Conservation (phyloP, 1,140 invertebrate species). For the Drosophila repletoides region DNA sequence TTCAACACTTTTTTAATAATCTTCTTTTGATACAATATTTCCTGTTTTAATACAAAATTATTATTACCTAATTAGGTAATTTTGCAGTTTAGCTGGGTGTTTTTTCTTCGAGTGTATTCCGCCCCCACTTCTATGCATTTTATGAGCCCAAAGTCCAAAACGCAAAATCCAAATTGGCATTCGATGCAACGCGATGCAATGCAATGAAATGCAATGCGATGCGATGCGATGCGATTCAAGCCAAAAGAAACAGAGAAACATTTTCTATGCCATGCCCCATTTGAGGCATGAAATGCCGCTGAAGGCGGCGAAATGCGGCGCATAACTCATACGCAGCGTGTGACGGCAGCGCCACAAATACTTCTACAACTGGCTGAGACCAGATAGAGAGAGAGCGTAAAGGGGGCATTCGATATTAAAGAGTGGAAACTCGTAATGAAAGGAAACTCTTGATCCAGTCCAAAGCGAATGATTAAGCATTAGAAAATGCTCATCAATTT, state of each 20-base stretch:
- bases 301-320: constrained; percentile 2
- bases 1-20: too few species aligned
- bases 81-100: too few species aligned
- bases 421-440: not conserved
- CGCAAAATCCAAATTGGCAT: constrained; percentile 56
- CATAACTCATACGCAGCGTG: constrained; percentile 76
- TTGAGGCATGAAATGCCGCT: constrained; percentile 57
- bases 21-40: too few species aligned
- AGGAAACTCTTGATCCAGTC: too few species aligned
- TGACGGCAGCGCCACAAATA: constrained; percentile 44
- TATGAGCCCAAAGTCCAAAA: constrained; percentile 71
- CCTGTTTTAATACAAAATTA: too few species aligned
- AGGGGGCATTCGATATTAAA: not conserved
- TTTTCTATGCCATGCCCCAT: constrained; percentile 73
- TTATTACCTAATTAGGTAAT: too few species aligned
- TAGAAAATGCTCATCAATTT: too few species aligned
- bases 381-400: not conserved
- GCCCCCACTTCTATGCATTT: constrained; percentile 12
- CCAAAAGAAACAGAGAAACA: constrained; percentile 48
- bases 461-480: too few species aligned
- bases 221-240: constrained; percentile 19
- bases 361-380: constrained; percentile 10
- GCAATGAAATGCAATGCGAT: constrained; percentile 27
- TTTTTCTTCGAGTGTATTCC: too few species aligned
- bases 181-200: constrained; percentile 52